Evolutionary conservation across 2,888 invertebrate species (phyloP).

Genomic region (Diaphora mendica): DNA sequence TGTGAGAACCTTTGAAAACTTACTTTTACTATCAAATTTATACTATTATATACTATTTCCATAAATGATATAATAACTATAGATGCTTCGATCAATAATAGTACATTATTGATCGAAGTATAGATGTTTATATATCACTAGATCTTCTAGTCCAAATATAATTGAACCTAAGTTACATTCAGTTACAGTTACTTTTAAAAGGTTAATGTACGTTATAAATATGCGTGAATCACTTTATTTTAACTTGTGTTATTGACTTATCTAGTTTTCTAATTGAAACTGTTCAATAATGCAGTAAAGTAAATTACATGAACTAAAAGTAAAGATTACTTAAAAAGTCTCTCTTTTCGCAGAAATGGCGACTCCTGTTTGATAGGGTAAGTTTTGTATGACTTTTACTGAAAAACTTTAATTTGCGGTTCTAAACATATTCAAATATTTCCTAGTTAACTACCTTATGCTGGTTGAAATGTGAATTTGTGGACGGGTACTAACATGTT

Average conservation of each 20-base stretch:
- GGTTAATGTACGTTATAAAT: constrained; percentile 42
- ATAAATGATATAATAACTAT: constrained; percentile 12
- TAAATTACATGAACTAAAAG: not conserved
- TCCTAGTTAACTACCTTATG: too few relatives aligned
- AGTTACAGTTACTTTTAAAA: constrained; percentile 42
- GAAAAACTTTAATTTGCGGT: too few relatives aligned
- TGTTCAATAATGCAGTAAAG: constrained; percentile 4
- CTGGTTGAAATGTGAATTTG: too few relatives aligned
- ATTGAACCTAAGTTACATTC: constrained; percentile 25
- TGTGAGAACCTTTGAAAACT: constrained; percentile 82
- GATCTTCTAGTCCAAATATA: not conserved
- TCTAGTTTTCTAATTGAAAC: constrained; percentile 23
- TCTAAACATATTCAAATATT: not conserved
- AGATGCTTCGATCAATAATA: too few relatives aligned
- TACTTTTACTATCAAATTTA: not conserved
- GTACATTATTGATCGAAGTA: too few relatives aligned
- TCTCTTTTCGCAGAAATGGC: constrained; percentile 92
- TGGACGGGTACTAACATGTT: too few relatives aligned
- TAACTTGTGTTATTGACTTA: constrained; percentile 27
- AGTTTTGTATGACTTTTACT: constrained; percentile 55
- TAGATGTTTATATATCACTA: constrained; percentile 27
- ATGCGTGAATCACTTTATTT: constrained; percentile 43
- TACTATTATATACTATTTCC: not conserved
- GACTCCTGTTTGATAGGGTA: constrained; percentile 94
- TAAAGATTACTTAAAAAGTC: not conserved